Evolutionary conservation across 2,888 invertebrate species (phyloP).

Genomic region (Drosophila paramelanica): DNA sequence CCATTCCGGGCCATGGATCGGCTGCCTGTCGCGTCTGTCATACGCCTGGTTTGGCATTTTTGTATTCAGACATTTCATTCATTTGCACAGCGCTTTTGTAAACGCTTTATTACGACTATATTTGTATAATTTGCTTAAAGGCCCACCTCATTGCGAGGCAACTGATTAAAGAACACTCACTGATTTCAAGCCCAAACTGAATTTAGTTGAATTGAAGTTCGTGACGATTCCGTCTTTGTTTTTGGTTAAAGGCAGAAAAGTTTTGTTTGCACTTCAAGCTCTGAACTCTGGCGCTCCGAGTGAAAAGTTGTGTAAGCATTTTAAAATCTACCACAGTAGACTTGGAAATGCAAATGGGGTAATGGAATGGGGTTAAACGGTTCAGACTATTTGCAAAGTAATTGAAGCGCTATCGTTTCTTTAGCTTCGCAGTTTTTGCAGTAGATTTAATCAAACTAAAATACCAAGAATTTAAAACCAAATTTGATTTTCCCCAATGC

Average conservation of each 20-base stretch:
- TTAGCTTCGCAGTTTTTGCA: no score
- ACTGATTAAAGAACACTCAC: slow-evolving; percentile 39
- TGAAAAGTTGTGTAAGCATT: slow-evolving; percentile 76
- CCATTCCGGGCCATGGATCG: slow-evolving; percentile 4
- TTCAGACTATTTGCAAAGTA: slow-evolving; percentile 37
- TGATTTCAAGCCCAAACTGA: slow-evolving; percentile 6
- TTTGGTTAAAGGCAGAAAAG: slow-evolving; percentile 63
- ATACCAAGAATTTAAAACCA: no score
- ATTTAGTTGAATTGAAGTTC: slow-evolving; percentile 45
- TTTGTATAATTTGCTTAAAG: slow-evolving; percentile 55
- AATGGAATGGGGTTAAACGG: slow-evolving; percentile 3
- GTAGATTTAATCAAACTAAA: no score
- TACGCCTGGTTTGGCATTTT: slow-evolving; percentile 63
- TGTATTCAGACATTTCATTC: slow-evolving; percentile 50
- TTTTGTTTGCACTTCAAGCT: slow-evolving; percentile 67
- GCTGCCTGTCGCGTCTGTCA: slow-evolving; percentile 34
- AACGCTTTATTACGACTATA: slow-evolving; percentile 42
- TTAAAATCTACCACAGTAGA: slow-evolving; percentile 56
- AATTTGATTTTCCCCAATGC: no score
- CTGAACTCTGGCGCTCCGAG: slow-evolving; percentile 41
- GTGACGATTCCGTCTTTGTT: slow-evolving; percentile 55
- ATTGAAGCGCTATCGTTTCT: slow-evolving; percentile 26
- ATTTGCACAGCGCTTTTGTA: slow-evolving; percentile 51
- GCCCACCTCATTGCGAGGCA: slow-evolving; percentile 24
- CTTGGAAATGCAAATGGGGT: slow-evolving; percentile 27